Evolutionary conservation across 2,888 invertebrate species (phyloP).

Genomic region (Cephus pulcher): DNA sequence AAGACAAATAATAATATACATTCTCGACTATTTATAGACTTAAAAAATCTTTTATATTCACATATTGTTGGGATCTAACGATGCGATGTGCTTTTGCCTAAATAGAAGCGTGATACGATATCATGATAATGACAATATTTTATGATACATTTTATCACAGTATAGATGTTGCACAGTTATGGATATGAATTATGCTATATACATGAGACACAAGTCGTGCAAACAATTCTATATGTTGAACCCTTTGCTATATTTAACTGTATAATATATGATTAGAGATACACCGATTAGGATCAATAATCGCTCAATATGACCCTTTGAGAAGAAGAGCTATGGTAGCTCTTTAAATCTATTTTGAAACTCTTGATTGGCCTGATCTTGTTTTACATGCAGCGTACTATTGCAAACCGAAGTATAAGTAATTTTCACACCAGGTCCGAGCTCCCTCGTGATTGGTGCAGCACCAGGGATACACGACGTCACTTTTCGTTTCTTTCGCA

Average conservation of each 20-base stretch:
- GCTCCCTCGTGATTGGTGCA: slow-evolving; percentile 35
- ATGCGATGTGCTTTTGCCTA: background rate
- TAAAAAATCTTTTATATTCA: background rate
- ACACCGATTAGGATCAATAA: background rate
- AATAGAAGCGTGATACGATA: background rate
- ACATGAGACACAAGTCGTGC: background rate
- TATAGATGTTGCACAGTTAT: background rate
- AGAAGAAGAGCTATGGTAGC: background rate
- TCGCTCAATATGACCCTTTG: background rate
- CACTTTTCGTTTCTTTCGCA: background rate
- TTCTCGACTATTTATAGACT: background rate
- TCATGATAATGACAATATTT: background rate
- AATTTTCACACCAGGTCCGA: slow-evolving; percentile 31
- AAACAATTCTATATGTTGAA: background rate
- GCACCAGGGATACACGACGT: slow-evolving; percentile 31
- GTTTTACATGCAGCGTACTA: background rate
- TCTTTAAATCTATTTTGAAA: background rate
- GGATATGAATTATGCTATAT: background rate
- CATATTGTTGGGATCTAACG: background rate
- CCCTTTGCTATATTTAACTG: background rate
- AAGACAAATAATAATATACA: background rate
- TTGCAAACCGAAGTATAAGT: slow-evolving; percentile 23
- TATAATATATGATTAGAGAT: background rate
- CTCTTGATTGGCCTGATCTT: background rate
- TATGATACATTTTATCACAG: background rate